Conservation (phyloP, 2,888 invertebrate species). For the Zeuzera pyrina region DNA sequence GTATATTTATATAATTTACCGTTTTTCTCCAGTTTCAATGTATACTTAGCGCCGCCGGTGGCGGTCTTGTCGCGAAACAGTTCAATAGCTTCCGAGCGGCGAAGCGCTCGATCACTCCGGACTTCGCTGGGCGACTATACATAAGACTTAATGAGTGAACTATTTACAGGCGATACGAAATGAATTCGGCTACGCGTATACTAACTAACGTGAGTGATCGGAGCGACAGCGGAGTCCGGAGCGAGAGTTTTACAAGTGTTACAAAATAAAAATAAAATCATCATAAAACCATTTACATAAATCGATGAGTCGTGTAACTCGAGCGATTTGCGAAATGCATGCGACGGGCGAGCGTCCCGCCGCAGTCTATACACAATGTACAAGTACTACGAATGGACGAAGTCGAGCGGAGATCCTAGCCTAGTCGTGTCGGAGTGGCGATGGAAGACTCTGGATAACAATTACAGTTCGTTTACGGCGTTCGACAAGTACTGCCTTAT, state of each 20-base stretch:
- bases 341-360: conserved; percentile 20
- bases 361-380: conserved; percentile 40
- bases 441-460: conserved; percentile 49
- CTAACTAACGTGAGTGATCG: conserved; percentile 28
- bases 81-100: conserved; percentile 2
- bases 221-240: conserved; percentile 33
- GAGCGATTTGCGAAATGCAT: conserved; percentile 29
- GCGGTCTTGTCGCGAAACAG: neutral
- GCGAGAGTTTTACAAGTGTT: conserved; percentile 16
- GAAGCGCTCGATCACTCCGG: neutral
- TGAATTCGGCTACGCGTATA: conserved; percentile 40
- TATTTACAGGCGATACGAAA: conserved; percentile 26
- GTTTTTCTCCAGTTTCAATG: no score
- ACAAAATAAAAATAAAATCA: conserved; percentile 7
- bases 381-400: conserved; percentile 50
- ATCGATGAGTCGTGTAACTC: no score
- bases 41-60: neutral
- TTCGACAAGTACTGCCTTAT: no score
- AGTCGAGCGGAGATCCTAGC: conserved; percentile 35
- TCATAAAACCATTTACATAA: no score
- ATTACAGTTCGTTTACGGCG: conserved; percentile 15
- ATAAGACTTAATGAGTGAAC: conserved; percentile 14
- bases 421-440: conserved; percentile 23
- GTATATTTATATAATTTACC: conserved; percentile 49
- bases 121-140: neutral